Base-by-base conservation (phyloP, 2,113 vertebrate species). In the Anarhynchus alexandrinus region DNA sequence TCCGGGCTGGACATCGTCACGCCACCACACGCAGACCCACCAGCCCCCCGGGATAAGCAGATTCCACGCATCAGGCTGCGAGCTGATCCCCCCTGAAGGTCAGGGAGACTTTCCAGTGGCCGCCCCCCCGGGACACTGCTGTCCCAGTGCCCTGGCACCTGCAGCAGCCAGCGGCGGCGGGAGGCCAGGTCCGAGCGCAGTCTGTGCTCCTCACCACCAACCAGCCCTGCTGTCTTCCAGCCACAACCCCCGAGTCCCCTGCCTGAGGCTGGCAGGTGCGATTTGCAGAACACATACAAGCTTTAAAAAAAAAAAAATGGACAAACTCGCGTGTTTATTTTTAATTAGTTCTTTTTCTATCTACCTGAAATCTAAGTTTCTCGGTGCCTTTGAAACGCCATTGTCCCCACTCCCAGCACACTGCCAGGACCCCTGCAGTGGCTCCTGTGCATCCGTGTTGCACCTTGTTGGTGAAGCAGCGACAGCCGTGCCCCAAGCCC, bases 391-490 rank as follows among this genome's bases (percentile, higher is more conserved):
- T 27, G 86, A 30, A 58, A 34, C 10, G 0, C 42, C 47, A 5
- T 2, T 0, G 36, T 16, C 17, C 32, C 34, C n/a, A 7, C 27
- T 55, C 59, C 34, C 21, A 4, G 36, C 42, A 16, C 64, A 0
- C 4, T 10, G 5, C 51, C 34, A 22, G 76, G 38, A 20, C 19
- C n/a, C 36, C 55, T 4, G 21, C 1, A 36, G 49, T 27, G 0
- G 36, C 51, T 51, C 55, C 45, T 3, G 1, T 17, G 1, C 58
- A 11, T 2, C 30, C 3, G 0, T 0, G 1, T 6, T 4, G 25
- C 49, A 1, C 21, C 25, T 25, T 16, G 19, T 9, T 0, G 4
- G 15, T 11, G 4, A 32, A 30, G 25, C 9, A 3, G 21, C 25
- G 8, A 58, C 11, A 2, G 27, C 61, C 8, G 8, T 42, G 61